phyloP scores from a whole-genome alignment of 2,888 invertebrate genomes.

The Cephus runcator region DNA sequence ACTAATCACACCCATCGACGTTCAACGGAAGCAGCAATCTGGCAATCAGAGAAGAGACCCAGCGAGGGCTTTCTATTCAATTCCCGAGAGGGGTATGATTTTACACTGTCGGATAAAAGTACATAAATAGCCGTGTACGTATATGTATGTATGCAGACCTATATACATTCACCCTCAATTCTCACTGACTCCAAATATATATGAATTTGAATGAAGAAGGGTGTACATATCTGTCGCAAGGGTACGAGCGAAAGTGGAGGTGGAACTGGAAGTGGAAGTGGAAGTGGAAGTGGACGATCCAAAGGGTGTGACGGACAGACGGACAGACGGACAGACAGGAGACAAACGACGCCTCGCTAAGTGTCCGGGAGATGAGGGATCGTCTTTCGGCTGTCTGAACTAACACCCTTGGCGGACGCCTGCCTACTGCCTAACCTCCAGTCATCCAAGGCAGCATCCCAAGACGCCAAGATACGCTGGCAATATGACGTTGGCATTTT shows the following conservation, averaged over 20 bases:
- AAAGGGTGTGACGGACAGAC: slow-evolving; percentile 10
- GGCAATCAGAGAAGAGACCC: too few species aligned
- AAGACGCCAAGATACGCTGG: background rate
- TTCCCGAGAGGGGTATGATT: background rate
- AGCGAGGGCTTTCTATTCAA: background rate
- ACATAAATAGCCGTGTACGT: background rate
- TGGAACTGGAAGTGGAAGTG: too few species aligned
- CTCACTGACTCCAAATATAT: background rate
- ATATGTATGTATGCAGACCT: background rate
- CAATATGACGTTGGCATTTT: background rate
- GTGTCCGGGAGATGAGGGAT: slow-evolving; percentile 26
- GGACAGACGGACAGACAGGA: slow-evolving; percentile 28
- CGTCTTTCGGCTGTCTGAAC: slow-evolving; percentile 10
- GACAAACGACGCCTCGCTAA: slow-evolving; percentile 33
- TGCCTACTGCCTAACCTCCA: background rate
- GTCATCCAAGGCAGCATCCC: background rate
- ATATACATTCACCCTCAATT: background rate
- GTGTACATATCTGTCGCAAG: background rate
- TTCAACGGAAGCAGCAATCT: background rate
- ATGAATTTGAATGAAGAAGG: background rate
- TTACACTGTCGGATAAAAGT: background rate
- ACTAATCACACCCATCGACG: background rate
- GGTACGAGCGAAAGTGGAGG: background rate
- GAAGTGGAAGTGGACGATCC: background rate
- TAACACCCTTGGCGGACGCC: background rate